These are phyloP conservation scores for Rhabdomys dilectus DNA, from an alignment of 2,113 vertebrate species.

Conservation along the genomic window DNA sequence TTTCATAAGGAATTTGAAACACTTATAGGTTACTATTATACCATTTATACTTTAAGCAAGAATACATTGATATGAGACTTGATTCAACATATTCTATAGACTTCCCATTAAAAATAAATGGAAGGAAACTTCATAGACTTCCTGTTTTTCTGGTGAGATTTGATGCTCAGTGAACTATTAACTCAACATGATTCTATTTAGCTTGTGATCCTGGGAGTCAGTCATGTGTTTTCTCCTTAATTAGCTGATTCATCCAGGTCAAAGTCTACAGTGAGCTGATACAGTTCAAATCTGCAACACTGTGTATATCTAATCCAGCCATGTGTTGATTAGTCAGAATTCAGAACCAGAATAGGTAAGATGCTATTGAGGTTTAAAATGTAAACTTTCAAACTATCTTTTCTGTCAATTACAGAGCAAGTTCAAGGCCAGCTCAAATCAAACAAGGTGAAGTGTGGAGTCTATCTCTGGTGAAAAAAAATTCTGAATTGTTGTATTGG, in stretches of 20 bases:
- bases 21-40: neutral
- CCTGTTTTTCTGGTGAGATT: neutral
- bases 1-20: slow-evolving; percentile 15
- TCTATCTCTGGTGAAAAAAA: neutral
- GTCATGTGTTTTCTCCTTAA: neutral
- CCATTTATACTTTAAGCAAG: neutral
- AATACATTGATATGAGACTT: neutral
- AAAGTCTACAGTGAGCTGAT: neutral
- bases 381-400: neutral
- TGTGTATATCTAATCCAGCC: neutral
- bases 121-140: neutral
- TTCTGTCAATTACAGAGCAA: neutral
- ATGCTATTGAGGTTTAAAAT: neutral
- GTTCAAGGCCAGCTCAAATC: neutral
- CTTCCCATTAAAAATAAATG: slow-evolving; percentile 14
- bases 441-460: neutral
- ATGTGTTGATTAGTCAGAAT: neutral
- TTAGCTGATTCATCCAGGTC: neutral
- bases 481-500: neutral
- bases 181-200: neutral
- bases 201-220: neutral
- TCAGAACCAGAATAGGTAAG: neutral
- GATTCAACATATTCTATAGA: neutral
- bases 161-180: neutral
- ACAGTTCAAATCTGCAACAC: neutral